phyloP scores from a whole-genome alignment of 2,888 invertebrate genomes.

The Aromia moschata region DNA sequence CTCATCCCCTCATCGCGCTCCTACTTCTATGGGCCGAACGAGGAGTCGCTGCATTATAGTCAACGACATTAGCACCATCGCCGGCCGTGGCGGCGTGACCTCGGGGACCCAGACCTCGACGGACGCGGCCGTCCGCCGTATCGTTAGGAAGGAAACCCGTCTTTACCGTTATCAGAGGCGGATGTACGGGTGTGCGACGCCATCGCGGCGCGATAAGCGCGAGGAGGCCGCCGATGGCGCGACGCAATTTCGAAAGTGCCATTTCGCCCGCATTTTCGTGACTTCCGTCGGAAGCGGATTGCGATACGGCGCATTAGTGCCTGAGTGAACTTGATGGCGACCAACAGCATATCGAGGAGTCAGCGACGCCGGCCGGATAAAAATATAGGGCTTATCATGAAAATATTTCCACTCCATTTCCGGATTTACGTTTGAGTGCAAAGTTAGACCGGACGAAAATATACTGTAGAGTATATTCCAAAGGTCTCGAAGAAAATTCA shows the following conservation, averaged over 20 bases:
- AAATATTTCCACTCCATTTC: too few species aligned
- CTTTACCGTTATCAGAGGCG: slow-evolving; percentile 47
- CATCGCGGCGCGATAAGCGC: slow-evolving; percentile 8
- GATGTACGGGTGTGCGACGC: slow-evolving; percentile 34
- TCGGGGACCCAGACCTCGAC: slow-evolving; percentile 37
- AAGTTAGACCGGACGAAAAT: too few species aligned
- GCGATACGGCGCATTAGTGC: too few species aligned
- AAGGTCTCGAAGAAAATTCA: too few species aligned
- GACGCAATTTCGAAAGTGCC: slow-evolving; percentile 10
- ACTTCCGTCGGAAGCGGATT: slow-evolving; percentile 14
- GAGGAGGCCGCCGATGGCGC: not conserved
- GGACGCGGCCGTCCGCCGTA: slow-evolving; percentile 35
- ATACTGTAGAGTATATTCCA: too few species aligned
- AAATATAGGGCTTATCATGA: too few species aligned
- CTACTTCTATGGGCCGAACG: slow-evolving; percentile 3
- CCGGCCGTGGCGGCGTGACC: slow-evolving; percentile 32
- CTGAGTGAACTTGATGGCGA: too few species aligned
- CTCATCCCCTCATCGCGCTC: not conserved
- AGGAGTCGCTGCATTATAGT: slow-evolving; percentile 39
- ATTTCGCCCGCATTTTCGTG: slow-evolving; percentile 2
- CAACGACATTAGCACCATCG: slow-evolving; percentile 38
- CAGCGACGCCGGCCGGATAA: too few species aligned
- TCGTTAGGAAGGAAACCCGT: slow-evolving; percentile 47
- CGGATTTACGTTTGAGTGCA: too few species aligned
- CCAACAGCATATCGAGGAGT: too few species aligned